Base-by-base conservation (phyloP, 2,113 vertebrate species). In the Daphoenositta chrysoptera region DNA sequence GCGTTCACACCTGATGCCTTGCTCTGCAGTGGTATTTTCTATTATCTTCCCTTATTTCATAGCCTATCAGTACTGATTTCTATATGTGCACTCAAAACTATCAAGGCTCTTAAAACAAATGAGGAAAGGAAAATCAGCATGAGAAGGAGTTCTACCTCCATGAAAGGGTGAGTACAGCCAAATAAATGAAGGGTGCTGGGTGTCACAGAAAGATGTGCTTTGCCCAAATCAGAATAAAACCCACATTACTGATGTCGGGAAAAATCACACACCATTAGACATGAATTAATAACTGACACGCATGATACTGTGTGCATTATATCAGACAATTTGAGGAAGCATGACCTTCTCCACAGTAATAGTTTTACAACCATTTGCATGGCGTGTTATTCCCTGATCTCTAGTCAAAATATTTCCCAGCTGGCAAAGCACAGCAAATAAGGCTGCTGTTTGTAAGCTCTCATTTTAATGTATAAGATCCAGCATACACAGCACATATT, bases 351-450 rank as follows among this genome's bases (percentile, higher is more conserved):
- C 95, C 94, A 93, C 80, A 96, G 57, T 81, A 92, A 93, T 8
- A 87, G 71, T 92, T 96, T 89, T 89, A 86, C 79, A 93, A 33
- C 71, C 87, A 83, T 97, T 95, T 92, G 68, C 79, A 92, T 63
- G 75, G 44, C 64, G 11, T 47, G 72, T 80, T 97, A 96, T 94
- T 94, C 95, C 91, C 85, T 96, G 94, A 98, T 95, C 73, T 97
- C 94, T 90, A 96, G 94, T 96, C 83, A 93, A 97, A 98, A 97
- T 96, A 97, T 98, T 98, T 98, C 97, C 93, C 95, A 84, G 91
- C 90, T 96, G 93, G 86, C 93, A 96, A 94, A 90, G 90, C 35
- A 6, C 27, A 94, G 81, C 90, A 97, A 96, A 94, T 82, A 96
- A 94, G 78, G 53, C 54, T 97, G 87, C 84, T 76, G 40, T 71